Percentiles rank a stretch among this genome's conserved stretches.
Conservation (phyloP, 2,113 vertebrate species). For the Tamias sibiricus region DNA sequence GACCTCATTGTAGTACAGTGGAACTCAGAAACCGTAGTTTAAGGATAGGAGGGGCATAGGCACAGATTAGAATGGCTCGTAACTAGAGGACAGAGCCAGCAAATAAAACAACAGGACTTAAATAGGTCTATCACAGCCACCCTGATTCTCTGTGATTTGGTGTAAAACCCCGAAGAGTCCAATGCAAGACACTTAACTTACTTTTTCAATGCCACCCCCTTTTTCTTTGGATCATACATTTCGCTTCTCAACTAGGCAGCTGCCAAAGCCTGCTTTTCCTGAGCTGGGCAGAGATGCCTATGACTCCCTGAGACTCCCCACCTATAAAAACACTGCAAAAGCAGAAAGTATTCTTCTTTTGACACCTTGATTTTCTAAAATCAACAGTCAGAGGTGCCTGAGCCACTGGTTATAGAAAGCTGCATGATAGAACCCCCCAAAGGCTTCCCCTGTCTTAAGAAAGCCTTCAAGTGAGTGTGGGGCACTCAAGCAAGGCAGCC, state of each 20-base stretch:
- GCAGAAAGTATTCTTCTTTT: not conserved
- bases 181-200: not conserved
- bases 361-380: constrained; percentile 22
- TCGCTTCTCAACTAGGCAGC: not conserved
- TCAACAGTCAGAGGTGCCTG: not conserved
- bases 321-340: not conserved
- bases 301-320: not conserved
- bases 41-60: not conserved
- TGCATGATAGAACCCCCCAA: not conserved
- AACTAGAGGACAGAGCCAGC: not conserved
- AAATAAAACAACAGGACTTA: not conserved
- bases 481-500: not conserved
- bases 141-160: not conserved
- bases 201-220: not conserved
- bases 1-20: not conserved
- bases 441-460: not conserved
- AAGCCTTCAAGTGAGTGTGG: not conserved
- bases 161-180: not conserved
- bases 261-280: not conserved
- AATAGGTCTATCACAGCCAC: not conserved
- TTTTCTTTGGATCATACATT: not conserved
- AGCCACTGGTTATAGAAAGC: not conserved
- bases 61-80: not conserved
- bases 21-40: not conserved
- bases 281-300: not conserved